Evolutionary conservation across 2,113 vertebrate genomes (phyloP), one percentile per base, ranked within the genome.

Genomic region (Cryptomyrus ogoouensis): DNA sequence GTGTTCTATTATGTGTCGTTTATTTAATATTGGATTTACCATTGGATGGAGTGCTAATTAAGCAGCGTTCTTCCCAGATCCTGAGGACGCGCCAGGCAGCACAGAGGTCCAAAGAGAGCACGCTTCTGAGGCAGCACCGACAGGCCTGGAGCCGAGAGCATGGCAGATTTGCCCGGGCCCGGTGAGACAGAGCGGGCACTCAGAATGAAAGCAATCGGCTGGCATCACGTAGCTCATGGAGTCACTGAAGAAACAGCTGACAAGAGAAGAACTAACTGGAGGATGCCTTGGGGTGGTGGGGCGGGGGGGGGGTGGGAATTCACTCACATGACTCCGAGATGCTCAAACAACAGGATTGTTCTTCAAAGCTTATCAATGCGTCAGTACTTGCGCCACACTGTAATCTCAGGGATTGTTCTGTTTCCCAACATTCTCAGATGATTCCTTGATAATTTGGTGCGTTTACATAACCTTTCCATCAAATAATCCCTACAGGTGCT

Each of bases 131-230:
- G 89, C 97, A 97, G 89, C 98, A 99, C 91, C 95, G 90, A 44
- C 96, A 96, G 92, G 96, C 97, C 91, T 99, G 98, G 98, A 96
- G 95, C 96, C 93, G 94, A 87, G 98, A 98, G 90, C 93, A 96
- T 53, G 93, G 94, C 62, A 95, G 94, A 86, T 95, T 98, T 83
- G 94, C 84, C 56, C 95, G 95, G 92, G 94, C 92, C 92, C 96
- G 97, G 98, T 99, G 74, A 96, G 96, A 95, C 15, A 1, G 31
- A 19, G 27, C 12, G 94, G 89, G 24, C 31, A 35, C 31, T 35
- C 31, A 35, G 31, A 35, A 35, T 35, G 80, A 83, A 83, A 83
- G 8, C 35, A 46, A 21, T 42, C 19, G 6, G 74, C 35, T 39
- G 74, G 74, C 35, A 19, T 80, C 0, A 15, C 74, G 19, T 17